Percentiles rank a stretch among this genome's conserved stretches.
phyloP scores from a whole-genome alignment of 2,113 vertebrate genomes.

The Donacobius atricapilla region DNA sequence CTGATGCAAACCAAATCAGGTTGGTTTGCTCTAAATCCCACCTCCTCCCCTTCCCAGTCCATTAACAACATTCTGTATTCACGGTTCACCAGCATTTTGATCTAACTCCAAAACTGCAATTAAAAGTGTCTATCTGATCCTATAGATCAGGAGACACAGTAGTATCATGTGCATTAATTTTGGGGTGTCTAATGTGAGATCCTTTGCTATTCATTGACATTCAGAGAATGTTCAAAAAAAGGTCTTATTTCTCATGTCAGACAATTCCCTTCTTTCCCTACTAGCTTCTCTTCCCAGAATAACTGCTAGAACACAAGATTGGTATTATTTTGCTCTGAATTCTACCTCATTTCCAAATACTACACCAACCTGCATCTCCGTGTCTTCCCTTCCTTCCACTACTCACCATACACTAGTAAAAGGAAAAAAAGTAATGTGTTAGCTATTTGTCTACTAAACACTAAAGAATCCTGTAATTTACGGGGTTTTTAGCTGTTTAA shows the following conservation, averaged over 20 bases:
- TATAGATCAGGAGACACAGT: background rate
- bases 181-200: background rate
- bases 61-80: constrained; percentile 6
- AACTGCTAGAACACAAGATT: background rate
- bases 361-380: background rate
- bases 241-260: background rate
- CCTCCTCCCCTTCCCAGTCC: background rate
- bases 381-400: background rate
- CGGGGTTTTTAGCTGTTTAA: background rate
- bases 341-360: background rate
- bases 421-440: background rate
- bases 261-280: background rate
- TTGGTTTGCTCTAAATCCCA: background rate
- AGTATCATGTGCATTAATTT: background rate
- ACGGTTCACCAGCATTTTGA: background rate
- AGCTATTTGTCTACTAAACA: background rate
- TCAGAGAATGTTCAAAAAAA: background rate
- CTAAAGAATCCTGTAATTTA: background rate
- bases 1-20: background rate
- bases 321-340: background rate
- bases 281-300: background rate
- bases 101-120: constrained; percentile 33
- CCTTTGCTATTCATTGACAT: background rate
- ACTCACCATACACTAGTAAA: background rate
- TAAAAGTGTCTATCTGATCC: constrained; percentile 9